phyloP scores from a whole-genome alignment of 1,140 invertebrate species.

The Eciton burchellii region DNA sequence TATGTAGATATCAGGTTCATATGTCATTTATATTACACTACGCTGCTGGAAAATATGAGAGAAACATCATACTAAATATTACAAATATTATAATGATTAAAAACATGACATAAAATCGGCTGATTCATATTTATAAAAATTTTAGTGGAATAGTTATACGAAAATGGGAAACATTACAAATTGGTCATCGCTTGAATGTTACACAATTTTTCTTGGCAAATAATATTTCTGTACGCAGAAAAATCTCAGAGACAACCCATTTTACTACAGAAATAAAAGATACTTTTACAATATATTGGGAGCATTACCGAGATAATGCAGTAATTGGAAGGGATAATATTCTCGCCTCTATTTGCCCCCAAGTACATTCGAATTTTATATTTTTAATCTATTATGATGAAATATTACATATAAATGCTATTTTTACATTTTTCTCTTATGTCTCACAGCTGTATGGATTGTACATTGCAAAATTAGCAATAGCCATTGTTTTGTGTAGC shows the following conservation, averaged over 20 bases:
- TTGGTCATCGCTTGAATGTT: slow-evolving; percentile 88
- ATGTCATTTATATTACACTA: background rate
- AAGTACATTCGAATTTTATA: slow-evolving; percentile 85
- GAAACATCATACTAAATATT: background rate
- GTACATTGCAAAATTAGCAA: slow-evolving; percentile 94
- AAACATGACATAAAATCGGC: background rate
- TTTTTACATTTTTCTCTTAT: slow-evolving; percentile 42
- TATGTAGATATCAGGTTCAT: slow-evolving; percentile 93
- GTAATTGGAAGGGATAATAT: slow-evolving; percentile 92
- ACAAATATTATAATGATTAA: background rate
- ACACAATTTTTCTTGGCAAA: slow-evolving; percentile 81
- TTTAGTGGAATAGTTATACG: slow-evolving; percentile 91
- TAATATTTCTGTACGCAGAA: slow-evolving; percentile 78
- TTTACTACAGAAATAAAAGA: slow-evolving; percentile 88
- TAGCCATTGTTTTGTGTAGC: slow-evolving; percentile 90
- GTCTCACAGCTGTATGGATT: slow-evolving; percentile 93
- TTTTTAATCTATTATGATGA: slow-evolving; percentile 22
- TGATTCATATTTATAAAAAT: slow-evolving; percentile 50
- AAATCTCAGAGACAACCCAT: slow-evolving; percentile 78
- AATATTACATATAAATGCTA: slow-evolving; percentile 8
- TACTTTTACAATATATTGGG: slow-evolving; percentile 92
- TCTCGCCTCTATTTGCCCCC: slow-evolving; percentile 93
- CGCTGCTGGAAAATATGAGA: background rate
- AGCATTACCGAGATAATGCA: slow-evolving; percentile 87
- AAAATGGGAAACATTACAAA: slow-evolving; percentile 89